Conservation (phyloP, 2,888 invertebrate species). For the Acheta domesticus region DNA sequence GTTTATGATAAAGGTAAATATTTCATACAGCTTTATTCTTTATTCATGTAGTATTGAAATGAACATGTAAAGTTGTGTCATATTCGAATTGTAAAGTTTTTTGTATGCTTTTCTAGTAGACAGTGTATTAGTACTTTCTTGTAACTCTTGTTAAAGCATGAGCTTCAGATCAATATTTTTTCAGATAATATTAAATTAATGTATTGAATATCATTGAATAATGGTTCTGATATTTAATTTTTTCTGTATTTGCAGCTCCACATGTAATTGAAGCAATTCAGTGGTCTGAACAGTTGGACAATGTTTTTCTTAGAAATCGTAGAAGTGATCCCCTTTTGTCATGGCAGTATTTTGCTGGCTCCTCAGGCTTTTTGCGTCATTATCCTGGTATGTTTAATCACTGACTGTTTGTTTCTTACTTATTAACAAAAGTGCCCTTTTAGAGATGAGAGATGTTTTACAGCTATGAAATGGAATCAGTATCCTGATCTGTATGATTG, state of each 20-base stretch:
- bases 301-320: slow-evolving; percentile 80
- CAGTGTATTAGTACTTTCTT: neutral
- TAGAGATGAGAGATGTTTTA: too few species aligned
- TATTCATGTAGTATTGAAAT: too few species aligned
- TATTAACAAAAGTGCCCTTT: too few species aligned
- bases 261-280: slow-evolving; percentile 71
- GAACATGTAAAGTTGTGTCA: too few species aligned
- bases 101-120: too few species aligned
- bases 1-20: slow-evolving; percentile 75
- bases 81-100: neutral
- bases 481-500: slow-evolving; percentile 83
- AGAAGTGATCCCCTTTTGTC: slow-evolving; percentile 82
- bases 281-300: slow-evolving; percentile 86
- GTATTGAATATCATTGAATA: too few species aligned
- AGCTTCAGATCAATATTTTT: too few species aligned
- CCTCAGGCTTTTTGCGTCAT: slow-evolving; percentile 86
- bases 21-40: neutral
- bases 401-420: too few species aligned
- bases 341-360: slow-evolving; percentile 98
- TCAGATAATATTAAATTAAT: too few species aligned
- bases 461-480: slow-evolving; percentile 67
- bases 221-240: too few species aligned
- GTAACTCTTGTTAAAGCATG: neutral
- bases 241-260: slow-evolving; percentile 45
- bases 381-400: slow-evolving; percentile 66